Percentiles rank a stretch among this genome's conserved stretches.
Conservation (phyloP, 2,888 invertebrate species). For the Lasioglossum lativentre region DNA sequence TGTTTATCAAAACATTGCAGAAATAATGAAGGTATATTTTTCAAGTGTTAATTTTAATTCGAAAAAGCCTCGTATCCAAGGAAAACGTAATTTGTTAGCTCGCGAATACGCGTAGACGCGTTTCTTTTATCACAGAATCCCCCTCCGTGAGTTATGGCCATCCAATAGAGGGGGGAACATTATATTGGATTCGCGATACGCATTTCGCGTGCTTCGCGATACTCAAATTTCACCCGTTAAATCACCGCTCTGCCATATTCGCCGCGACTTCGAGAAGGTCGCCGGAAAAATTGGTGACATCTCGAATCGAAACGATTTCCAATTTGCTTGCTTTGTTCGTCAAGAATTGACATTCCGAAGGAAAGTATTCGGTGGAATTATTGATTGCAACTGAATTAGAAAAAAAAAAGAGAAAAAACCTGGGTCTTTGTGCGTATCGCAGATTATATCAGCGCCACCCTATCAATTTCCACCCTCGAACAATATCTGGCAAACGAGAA, state of each 20-base stretch:
- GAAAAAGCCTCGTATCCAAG: not conserved
- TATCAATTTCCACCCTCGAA: conserved; percentile 68
- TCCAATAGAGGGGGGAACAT: conserved; percentile 68
- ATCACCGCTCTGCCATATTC: conserved; percentile 61
- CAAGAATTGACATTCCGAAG: not conserved
- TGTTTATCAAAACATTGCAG: not conserved
- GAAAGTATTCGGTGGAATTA: conserved; percentile 37
- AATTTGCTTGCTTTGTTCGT: not conserved
- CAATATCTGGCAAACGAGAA: conserved; percentile 64
- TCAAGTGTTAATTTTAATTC: not conserved
- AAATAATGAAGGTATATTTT: not conserved
- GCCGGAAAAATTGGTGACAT: conserved; percentile 50
- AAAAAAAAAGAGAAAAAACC: conserved; percentile 42
- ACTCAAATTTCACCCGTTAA: conserved; percentile 73
- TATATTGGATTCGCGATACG: conserved; percentile 75
- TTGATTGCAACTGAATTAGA: conserved; percentile 62
- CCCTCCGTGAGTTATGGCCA: conserved; percentile 67
- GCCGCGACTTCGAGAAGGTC: conserved; percentile 60
- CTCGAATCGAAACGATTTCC: conserved; percentile 45
- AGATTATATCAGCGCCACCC: conserved; percentile 64
- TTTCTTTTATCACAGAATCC: conserved; percentile 67
- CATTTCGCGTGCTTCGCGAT: conserved; percentile 74
- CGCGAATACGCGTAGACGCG: conserved; percentile 37
- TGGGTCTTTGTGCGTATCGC: conserved; percentile 41
- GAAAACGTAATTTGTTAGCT: not conserved